Evolutionary conservation across 2,113 vertebrate species (phyloP), one percentile per base, ranked within the genome.

Genomic region (Sander vitreus): DNA sequence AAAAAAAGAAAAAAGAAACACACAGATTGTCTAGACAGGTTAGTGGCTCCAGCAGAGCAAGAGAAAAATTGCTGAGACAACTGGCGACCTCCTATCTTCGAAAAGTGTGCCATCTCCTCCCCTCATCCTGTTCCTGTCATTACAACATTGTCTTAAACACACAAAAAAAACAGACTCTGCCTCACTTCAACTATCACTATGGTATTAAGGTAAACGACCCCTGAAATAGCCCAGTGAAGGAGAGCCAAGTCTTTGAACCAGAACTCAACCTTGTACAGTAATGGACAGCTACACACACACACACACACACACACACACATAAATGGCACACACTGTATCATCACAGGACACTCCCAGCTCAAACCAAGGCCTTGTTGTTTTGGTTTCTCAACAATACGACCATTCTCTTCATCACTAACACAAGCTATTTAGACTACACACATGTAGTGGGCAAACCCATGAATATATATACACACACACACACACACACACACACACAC

Each of bases 91-190:
- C 78, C 71, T 63, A n/a, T 77, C 83, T 58, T 67, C 70, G 57
- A 70, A 39, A 83, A 89, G 92, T 88, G 91, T 92, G 86, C 70
- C 81, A 45, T 89, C 76, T 81, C 91, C 90, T 81, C 87, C 90
- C 80, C 86, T 89, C 75, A 13, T 60, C 60, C 36, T 53, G 55
- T 50, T 79, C 82, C 91, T 93, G 87, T 93, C 85, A 92, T 93
- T 91, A 91, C 60, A 75, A 55, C 67, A 73, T 45, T 60, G 78
- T 79, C 84, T 76, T 51, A 57, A 69, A 86, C 85, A 85, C 80
- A 85, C 84, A 83, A 45, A 82, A 78, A 68, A 39, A 30, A 51
- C 47, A 25, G n/a, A 58, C 39, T 71, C 85, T 12, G 58, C 68
- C 85, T 54, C 70, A 51, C 82, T 73, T 72, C 51, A 74, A 43